A percentile compares a stretch with the other conserved stretches of the same genome.
These are phyloP conservation scores for Hydractinia echinata DNA, from an alignment of 30 jellyfish, hydroid and myxozoan species.

Conservation along the genomic window DNA sequence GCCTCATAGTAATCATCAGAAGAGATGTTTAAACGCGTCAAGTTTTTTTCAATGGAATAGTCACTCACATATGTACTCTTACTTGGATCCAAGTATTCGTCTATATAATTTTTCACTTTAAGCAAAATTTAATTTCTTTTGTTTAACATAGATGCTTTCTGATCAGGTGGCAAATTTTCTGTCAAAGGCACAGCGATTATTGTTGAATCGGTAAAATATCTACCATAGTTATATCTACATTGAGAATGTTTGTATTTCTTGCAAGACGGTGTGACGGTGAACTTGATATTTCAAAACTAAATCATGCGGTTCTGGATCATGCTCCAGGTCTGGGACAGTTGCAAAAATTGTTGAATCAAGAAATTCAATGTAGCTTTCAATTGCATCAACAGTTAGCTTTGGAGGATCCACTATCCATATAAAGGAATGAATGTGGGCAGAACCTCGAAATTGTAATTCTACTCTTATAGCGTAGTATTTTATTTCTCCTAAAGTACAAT, in stretches of 20 bases:
- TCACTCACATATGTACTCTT: too few species aligned
- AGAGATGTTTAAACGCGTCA: too few species aligned
- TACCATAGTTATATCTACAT: too few species aligned
- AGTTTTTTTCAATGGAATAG: too few species aligned
- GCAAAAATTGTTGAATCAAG: background rate
- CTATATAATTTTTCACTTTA: too few species aligned
- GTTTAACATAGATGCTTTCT: too few species aligned
- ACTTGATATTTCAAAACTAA: background rate
- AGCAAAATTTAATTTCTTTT: too few species aligned
- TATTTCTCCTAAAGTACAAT: too few species aligned
- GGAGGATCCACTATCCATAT: slow-evolving; percentile 23
- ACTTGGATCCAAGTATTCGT: too few species aligned
- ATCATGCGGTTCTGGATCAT: background rate
- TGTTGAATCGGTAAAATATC: background rate
- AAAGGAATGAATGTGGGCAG: slow-evolving; percentile 26
- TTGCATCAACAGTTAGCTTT: slow-evolving; percentile 1
- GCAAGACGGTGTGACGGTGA: background rate
- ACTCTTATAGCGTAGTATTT: slow-evolving; percentile 1
- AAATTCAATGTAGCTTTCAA: slow-evolving; percentile 2
- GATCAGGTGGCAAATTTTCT: too few species aligned
- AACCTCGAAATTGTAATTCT: slow-evolving; percentile 15
- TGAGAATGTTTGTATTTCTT: background rate
- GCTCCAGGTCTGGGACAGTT: background rate
- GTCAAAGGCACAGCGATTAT: background rate
- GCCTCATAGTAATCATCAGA: too few species aligned